These are phyloP conservation scores for Thalassarche chlororhynchos DNA, from an alignment of 2,113 vertebrate genomes.

Conservation along the genomic window DNA sequence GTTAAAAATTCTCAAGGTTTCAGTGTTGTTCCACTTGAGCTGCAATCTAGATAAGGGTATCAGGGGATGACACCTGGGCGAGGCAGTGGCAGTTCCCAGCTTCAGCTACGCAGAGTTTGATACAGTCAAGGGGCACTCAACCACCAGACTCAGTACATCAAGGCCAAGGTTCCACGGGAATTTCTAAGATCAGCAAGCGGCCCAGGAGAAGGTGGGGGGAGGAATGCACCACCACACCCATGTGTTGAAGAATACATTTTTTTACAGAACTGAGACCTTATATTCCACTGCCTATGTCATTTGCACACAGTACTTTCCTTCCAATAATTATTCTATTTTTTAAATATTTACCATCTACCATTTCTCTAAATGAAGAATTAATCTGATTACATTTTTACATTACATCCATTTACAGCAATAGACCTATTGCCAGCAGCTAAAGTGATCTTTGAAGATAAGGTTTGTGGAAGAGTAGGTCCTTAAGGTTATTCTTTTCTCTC, in stretches of 20 bases:
- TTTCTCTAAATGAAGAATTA: background rate
- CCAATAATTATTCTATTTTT: background rate
- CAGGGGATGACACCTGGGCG: too few relatives aligned
- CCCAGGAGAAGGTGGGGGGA: too few relatives aligned
- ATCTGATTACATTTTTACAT: background rate
- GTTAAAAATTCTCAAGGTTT: too few relatives aligned
- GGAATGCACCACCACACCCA: too few relatives aligned
- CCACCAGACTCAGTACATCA: too few relatives aligned
- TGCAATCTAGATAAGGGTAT: too few relatives aligned
- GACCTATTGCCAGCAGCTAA: background rate
- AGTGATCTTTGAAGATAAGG: background rate
- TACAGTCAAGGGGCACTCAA: too few relatives aligned
- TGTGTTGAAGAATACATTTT: background rate
- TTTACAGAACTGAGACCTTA: background rate
- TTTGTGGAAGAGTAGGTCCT: background rate
- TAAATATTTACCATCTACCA: background rate
- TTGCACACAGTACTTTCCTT: background rate
- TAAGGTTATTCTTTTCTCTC: background rate
- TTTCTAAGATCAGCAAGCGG: too few relatives aligned
- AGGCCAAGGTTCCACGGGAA: too few relatives aligned
- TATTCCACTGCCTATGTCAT: background rate
- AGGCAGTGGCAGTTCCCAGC: too few relatives aligned
- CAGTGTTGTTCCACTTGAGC: too few relatives aligned
- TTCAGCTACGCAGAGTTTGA: too few relatives aligned
- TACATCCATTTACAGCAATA: background rate